Conservation (phyloP, 1,140 invertebrate species). For the Bombus consobrinus region DNA sequence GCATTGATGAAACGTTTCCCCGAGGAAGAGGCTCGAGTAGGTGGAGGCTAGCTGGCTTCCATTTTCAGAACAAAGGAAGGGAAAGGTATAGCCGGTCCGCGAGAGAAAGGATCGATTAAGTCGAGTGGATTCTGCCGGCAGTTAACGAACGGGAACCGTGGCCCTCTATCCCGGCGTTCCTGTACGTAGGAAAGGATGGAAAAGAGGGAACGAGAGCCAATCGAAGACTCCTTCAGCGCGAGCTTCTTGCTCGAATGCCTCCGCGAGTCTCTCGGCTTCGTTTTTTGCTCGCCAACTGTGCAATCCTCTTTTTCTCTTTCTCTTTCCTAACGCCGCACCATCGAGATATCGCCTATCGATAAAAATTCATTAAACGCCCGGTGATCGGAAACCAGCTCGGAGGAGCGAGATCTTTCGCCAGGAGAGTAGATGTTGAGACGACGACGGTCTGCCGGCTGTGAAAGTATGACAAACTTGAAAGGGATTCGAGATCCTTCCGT, state of each 20-base stretch:
- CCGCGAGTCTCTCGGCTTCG: not conserved
- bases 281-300: not conserved
- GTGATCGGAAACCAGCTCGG: not conserved
- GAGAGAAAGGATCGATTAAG: slow-evolving; percentile 69
- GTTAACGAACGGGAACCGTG: slow-evolving; percentile 62
- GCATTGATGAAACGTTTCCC: slow-evolving; percentile 18
- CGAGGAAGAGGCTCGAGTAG: not conserved
- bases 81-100: slow-evolving; percentile 41
- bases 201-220: slow-evolving; percentile 15
- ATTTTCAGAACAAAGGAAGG: slow-evolving; percentile 58
- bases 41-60: slow-evolving; percentile 31
- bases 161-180: slow-evolving; percentile 25
- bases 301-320: not conserved
- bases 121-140: slow-evolving; percentile 67
- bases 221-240: slow-evolving; percentile 24
- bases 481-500: not conserved
- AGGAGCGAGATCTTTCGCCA: not conserved
- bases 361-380: slow-evolving; percentile 24
- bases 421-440: not conserved
- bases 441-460: not conserved
- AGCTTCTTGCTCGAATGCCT: slow-evolving; percentile 20
- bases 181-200: not conserved
- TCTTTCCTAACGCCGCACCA: not conserved
- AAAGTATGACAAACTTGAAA: not conserved
- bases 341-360: slow-evolving; percentile 9